Evolutionary conservation across 2,888 invertebrate species (phyloP), one percentile per base, ranked within the genome.

Genomic region (Hypercompe scribonia): DNA sequence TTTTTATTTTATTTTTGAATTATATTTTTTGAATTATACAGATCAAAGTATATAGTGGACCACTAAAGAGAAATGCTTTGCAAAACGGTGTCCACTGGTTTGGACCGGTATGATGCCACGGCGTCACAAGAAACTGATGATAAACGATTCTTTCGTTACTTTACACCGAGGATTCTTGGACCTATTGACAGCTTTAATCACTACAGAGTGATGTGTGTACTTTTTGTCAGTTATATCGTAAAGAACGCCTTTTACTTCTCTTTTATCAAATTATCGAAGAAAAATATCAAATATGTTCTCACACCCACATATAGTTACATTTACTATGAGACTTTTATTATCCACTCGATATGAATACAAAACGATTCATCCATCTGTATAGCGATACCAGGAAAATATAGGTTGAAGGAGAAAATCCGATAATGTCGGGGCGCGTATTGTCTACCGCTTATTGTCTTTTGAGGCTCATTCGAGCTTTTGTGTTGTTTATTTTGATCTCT

Each of bases 361-460:
- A 80, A 70, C 68, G 58, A 39, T 74, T 75, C 72, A 76, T 71
- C 65, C 71, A 73, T 77, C 72, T 77, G 78, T 72, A 78, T 73
- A 66, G 66, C 65, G 72, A 73, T 83, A 84, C 86, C 81, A 86
- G 85, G 87, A 85, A 78, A 85, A 84, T 78, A 86, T 86, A 82
- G 84, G 76, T 81, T 71, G 67, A 72, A 78, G 79, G 81, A 81
- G 81, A 81, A 81, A 83, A 82, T 81, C 82, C 82, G 83, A 86
- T 87, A 86, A 85, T 84, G 82, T 83, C 76, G 77, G 78, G 75
- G 74, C 78, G 71, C 76, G 80, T 83, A 84, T 86, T 86, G 83
- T 86, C 78, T 83, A 75, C 79, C 72, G 81, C 77, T 82, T 82
- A 87, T 87, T 87, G 84, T 85, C 81, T 86, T 83, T 75, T 36